Percentiles rank a stretch among this genome's conserved stretches.
Conservation (phyloP, 2,113 vertebrate genomes). For the Ictalurus punctatus region DNA sequence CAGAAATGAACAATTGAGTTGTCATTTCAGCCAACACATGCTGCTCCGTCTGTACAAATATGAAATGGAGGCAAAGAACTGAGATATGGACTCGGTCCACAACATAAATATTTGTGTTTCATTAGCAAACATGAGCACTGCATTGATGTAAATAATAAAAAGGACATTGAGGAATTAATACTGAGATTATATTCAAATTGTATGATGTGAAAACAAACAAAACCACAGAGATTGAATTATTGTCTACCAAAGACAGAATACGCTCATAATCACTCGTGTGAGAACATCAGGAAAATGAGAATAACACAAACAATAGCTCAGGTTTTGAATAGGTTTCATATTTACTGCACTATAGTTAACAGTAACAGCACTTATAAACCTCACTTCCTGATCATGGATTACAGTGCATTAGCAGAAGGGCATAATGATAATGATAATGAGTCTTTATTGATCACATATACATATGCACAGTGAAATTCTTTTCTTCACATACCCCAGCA, state of each 20-base stretch:
- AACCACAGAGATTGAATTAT: slow-evolving; percentile 54
- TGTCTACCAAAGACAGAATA: slow-evolving; percentile 50
- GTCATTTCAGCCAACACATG: slow-evolving; percentile 49
- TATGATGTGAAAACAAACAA: slow-evolving; percentile 38
- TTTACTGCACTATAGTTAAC: slow-evolving; percentile 9
- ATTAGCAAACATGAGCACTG: slow-evolving; percentile 50
- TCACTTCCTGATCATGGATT: neutral
- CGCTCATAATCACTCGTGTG: slow-evolving; percentile 2
- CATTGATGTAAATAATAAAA: slow-evolving; percentile 51
- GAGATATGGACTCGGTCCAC: slow-evolving; percentile 39
- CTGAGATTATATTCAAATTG: slow-evolving; percentile 47
- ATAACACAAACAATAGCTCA: slow-evolving; percentile 1
- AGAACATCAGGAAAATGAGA: slow-evolving; percentile 12
- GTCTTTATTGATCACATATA: no score
- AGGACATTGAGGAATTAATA: slow-evolving; percentile 44
- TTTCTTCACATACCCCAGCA: no score
- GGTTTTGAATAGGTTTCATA: slow-evolving; percentile 5
- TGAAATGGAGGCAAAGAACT: slow-evolving; percentile 23
- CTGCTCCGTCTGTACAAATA: slow-evolving; percentile 39
- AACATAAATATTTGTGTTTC: slow-evolving; percentile 58
- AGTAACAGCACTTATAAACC: slow-evolving; percentile 1
- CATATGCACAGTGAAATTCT: no score
- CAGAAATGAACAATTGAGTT: slow-evolving; percentile 47
- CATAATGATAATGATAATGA: neutral
- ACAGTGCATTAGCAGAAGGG: neutral